Base-by-base conservation (phyloP, 2,888 invertebrate genomes). In the Syritta pipiens region DNA sequence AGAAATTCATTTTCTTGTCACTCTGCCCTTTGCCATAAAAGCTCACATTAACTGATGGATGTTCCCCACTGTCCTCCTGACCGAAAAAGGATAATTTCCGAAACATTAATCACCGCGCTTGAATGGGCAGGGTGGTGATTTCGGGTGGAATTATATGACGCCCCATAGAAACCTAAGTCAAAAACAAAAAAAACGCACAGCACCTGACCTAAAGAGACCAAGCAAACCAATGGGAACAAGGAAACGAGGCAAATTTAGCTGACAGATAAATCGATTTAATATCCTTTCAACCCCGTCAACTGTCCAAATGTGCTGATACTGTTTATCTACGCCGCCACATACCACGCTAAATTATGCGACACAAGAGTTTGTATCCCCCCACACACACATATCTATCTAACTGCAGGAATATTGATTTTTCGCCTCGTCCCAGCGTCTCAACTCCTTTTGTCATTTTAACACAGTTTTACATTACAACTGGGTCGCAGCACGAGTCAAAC, bases 21-120 rank as follows among this genome's bases (percentile, higher is more conserved):
- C n/a, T n/a, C n/a, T n/a, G n/a, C n/a, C n/a, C n/a, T n/a, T n/a
- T n/a, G n/a, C n/a, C n/a, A n/a, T n/a, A n/a, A n/a, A n/a, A n/a
- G n/a, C n/a, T n/a, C n/a, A n/a, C n/a, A 0, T 28, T 28, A 6
- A 9, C 10, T 40, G 9, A 6, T 40, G 40, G 19, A 9, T 20
- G 30, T 49, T 10, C n/a, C 19, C 37, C 7, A 53, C 35, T 37
- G 22, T 28, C 10, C 9, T 10, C 10, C 9, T 12, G 6, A 24
- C 17, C 1, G 17, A 17, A 19, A 32, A 74, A 57, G 14, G 19
- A 44, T 26, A 67, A 55, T 30, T 51, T 63, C 42, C 63, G 42
- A 51, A 28, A 63, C 42, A 63, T 63, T 51, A 51, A 63, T 63
- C 49, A 51, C 51, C 40, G 42, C 42, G 30, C 40, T 51, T 10